Conservation (phyloP, 2,888 invertebrate species). For the Cosmia pyralina region DNA sequence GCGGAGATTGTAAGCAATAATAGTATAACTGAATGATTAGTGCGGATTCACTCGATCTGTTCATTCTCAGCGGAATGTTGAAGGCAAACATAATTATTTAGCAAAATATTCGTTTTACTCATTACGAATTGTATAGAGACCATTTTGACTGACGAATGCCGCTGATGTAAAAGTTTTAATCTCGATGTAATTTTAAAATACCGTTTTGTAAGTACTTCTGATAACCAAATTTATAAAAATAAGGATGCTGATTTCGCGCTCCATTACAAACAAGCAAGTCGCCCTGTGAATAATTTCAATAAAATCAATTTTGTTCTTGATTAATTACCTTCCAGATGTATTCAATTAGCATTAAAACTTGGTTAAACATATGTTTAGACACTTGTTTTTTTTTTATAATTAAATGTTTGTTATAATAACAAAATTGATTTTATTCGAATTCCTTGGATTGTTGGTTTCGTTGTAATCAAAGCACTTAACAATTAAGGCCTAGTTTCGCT, state of each 20-base stretch:
- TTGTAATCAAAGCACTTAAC: slow-evolving; percentile 3
- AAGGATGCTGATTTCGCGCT: slow-evolving; percentile 6
- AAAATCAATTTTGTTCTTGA: slow-evolving; percentile 51
- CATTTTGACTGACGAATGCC: slow-evolving; percentile 44
- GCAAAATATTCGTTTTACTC: slow-evolving; percentile 40
- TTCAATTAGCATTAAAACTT: slow-evolving; percentile 41
- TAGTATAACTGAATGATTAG: slow-evolving; percentile 45
- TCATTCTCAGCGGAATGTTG: slow-evolving; percentile 59
- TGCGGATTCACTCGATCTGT: slow-evolving; percentile 22
- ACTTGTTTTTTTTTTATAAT: slow-evolving; percentile 34
- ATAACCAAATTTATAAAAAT: slow-evolving; percentile 31
- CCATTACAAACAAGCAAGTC: slow-evolving; percentile 8
- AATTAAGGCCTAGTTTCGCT: slow-evolving; percentile 15
- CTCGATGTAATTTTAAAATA: slow-evolving; percentile 32
- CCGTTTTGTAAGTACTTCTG: slow-evolving; percentile 43
- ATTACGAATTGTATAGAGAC: slow-evolving; percentile 43
- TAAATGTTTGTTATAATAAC: slow-evolving; percentile 46
- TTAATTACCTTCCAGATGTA: slow-evolving; percentile 34
- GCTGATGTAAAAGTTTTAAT: slow-evolving; percentile 32
- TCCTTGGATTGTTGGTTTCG: slow-evolving; percentile 31
- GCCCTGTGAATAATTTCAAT: slow-evolving; percentile 24
- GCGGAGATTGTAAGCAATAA: slow-evolving; percentile 59
- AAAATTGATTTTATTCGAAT: slow-evolving; percentile 56
- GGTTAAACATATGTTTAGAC: slow-evolving; percentile 41
- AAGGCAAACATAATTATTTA: slow-evolving; percentile 29